Evolutionary conservation across 2,797 vertebrate species (phyloP), one percentile per base, ranked within the genome.

Genomic region (Brachyalestes nurse): DNA sequence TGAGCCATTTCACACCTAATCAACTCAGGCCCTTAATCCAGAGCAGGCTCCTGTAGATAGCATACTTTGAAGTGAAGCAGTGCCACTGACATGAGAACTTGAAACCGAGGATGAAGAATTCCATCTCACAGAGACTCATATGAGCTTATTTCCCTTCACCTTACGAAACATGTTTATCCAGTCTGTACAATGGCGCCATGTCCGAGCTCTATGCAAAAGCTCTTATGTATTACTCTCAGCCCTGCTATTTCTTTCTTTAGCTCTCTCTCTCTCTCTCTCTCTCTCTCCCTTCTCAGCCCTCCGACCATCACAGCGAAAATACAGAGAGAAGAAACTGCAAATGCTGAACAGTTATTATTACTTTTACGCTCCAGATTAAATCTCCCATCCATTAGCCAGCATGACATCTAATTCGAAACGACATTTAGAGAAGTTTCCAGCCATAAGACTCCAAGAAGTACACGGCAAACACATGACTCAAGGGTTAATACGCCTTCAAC

Each of bases 1-100:
- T 69, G 72, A 81, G 72, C 51, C 49, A 84, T 85, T 87, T 88
- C 83, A 84, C 83, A 75, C 72, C 79, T 82, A 87, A 86, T 86
- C 82, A 87, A 73, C 73, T 72, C 77, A 74, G 58, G 77, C 73
- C 62, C 57, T 79, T 87, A 88, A 88, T 86, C 78, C 83, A 16
- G 47, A 77, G 82, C 51, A 82, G 79, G 73, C 71, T 67, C 65
- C 45, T 73, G 25, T 60, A 75, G 64, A 81, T 75, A 80, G 79
- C 53, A 67, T 71, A 69, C 57, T 81, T 77, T 84, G 79, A 87
- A 85, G 81, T 83, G 75, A 75, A 79, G 74, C 78, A 58, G 57
- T 62, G 69, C 69, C 13, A 58, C 23, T 71, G 42, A 79, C 45
- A 62, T 66, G 49, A 84, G 60, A 65, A 73, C 80, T 75, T 34